phyloP scores from a whole-genome alignment of 2,797 vertebrate genomes.

The Silurus lanzhouensis region DNA sequence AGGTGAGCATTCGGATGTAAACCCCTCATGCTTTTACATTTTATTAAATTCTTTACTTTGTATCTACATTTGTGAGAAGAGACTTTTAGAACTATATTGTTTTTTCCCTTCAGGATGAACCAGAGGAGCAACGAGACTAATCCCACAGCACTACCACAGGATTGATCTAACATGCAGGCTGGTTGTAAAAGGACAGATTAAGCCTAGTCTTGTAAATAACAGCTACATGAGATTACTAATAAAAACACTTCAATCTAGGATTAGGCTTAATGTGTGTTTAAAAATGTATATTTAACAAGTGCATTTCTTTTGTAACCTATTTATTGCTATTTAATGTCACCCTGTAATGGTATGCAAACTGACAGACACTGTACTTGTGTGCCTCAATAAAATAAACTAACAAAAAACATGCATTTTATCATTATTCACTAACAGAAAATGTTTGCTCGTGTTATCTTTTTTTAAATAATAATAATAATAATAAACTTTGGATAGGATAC shows the following conservation, averaged over 20 bases:
- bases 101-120: conserved; percentile 66
- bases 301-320: conserved; percentile 54
- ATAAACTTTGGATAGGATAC: conserved; percentile 57
- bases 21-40: not conserved
- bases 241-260: conserved; percentile 5
- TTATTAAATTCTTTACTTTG: not conserved
- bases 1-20: conserved; percentile 58
- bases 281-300: conserved; percentile 23
- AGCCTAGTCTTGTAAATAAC: conserved; percentile 18
- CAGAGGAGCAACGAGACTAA: conserved; percentile 53
- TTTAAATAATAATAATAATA: not conserved
- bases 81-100: not conserved
- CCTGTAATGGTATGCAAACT: conserved; percentile 63
- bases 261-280: conserved; percentile 21
- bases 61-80: not conserved
- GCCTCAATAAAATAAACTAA: conserved; percentile 48
- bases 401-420: not conserved
- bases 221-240: not conserved
- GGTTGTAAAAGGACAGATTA: conserved; percentile 9
- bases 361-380: conserved; percentile 65
- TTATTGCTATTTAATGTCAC: conserved; percentile 62
- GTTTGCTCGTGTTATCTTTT: too few species aligned
- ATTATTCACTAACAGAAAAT: not conserved
- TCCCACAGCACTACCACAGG: conserved; percentile 2
- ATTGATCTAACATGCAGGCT: not conserved